Evolutionary conservation across 2,888 invertebrate genomes (phyloP), one percentile per base, ranked within the genome.

Genomic region (Drosophila mercatorum): DNA sequence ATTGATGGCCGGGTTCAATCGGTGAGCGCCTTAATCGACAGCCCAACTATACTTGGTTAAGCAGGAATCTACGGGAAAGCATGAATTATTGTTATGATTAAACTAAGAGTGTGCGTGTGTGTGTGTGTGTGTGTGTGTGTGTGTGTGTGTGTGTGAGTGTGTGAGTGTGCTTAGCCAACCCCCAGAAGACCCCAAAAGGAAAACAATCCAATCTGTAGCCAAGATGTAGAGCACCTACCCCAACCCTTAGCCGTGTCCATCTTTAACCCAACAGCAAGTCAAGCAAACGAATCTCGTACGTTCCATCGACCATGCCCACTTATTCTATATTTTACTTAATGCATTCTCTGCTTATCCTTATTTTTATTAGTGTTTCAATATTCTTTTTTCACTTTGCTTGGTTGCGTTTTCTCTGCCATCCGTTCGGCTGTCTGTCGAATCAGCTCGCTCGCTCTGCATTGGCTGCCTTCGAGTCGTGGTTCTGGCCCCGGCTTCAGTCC

Each of bases 301-400:
- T 60, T 63, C 72, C 78, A 81, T 78, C 78, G 64, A 63, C 49
- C 41, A 72, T 65, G 41, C 63, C 71, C 88, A 88, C 89, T 87
- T 90, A 88, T 90, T 90, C 84, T 88, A 87, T 87, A 87, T 87
- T 90, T 90, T 87, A 90, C 89, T 86, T 90, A 87, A 87, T 90
- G 87, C 89, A 89, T 89, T 90, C 90, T 71, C 89, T 83, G 87
- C 90, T 88, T 88, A 88, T 88, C 87, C 87, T 88, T 89, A 88
- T 82, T 89, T 88, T 88, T 88, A 90, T 88, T 88, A 88, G 87
- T 89, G 90, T 88, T 88, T 89, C 87, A 88, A 88, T 88, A 90
- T 88, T 88, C 89, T 90, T 87, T 51, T 86, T 83, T 90, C 90
- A 90, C 81, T 89, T 88, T 88, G 88, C 86, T 79, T 75, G 86